Base-by-base conservation (phyloP, 2,113 vertebrate genomes). In the Caloenas nicobarica region DNA sequence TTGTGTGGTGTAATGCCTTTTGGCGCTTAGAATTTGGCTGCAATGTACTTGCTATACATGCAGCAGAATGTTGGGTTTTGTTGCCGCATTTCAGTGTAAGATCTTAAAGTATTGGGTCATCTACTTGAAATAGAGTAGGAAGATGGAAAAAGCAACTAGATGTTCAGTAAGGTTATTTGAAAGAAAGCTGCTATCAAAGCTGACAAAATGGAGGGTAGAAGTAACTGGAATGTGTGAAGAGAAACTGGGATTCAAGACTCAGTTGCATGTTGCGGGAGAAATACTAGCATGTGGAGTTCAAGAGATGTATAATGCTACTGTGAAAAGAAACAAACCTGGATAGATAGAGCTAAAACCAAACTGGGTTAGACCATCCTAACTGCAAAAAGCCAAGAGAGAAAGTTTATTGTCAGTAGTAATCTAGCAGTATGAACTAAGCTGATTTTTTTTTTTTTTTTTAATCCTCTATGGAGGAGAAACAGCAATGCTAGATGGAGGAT, bases 1-100 rank as follows among this genome's bases (percentile, higher is more conserved):
- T 82, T 5, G 1, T 38, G 33, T 0, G 0, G 26, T n/a, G 26
- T 68, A 51, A 60, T 82, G 50, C 81, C 58, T 88, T 44, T 24
- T 40, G 46, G 28, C 28, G 28, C 54, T 70, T 91, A 31, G 80
- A 82, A 81, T 93, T 71, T 90, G 53, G 1, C 81, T 85, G 25
- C 53, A 42, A 9, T 28, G 18, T 81, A 44, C n/a, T 65, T 69
- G 40, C 65, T 85, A 28, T 4, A 17, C 6, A 9, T 69, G 44
- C 19, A 80, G 51, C 44, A 76, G 53, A 68, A 69, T 40, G 34
- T 50, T 81, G 5, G 0, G 12, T 50, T 64, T 65, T 60, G 15
- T 69, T 86, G 53, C 29, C 82, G 4, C 15, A 9, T 86, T 93
- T 93, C 34, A 50, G 7, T 51, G 8, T 85, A 46, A 74, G 81